phyloP scores from a whole-genome alignment of 2,113 vertebrate species.

The Eolophus roseicapilla region DNA sequence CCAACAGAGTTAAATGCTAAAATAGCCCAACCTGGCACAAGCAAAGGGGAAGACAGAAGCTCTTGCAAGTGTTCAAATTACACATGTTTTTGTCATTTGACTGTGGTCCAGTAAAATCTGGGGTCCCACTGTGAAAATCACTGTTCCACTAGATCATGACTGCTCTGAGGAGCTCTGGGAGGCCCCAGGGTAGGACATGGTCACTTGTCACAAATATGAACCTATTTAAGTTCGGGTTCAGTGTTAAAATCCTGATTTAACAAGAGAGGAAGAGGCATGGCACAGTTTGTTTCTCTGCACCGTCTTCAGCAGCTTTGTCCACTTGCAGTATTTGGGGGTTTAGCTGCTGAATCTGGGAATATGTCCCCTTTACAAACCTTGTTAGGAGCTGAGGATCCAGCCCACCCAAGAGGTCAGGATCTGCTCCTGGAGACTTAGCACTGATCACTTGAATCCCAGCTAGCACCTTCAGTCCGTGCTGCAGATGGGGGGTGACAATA shows the following conservation, averaged over 20 bases:
- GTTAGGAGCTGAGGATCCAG: background rate
- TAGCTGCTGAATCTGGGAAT: background rate
- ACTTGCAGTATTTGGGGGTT: background rate
- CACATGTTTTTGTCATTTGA: background rate
- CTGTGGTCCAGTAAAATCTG: background rate
- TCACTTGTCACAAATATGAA: background rate
- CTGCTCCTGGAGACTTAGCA: background rate
- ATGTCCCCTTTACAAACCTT: background rate
- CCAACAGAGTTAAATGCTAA: background rate
- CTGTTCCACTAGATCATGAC: background rate
- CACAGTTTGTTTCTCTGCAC: background rate
- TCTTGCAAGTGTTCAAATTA: background rate
- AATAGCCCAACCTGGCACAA: background rate
- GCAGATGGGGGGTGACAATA: background rate
- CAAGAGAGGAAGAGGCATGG: background rate
- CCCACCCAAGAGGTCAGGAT: background rate
- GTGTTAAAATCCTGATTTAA: background rate
- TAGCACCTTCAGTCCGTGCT: background rate
- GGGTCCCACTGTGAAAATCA: background rate
- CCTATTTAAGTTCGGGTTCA: background rate
- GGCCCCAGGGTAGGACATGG: fast-evolving
- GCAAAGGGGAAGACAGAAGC: fast-evolving
- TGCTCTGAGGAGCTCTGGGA: background rate
- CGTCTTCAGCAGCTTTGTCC: background rate
- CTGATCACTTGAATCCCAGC: background rate